Evolutionary conservation across 2,113 vertebrate species (phyloP).

Genomic region (Limanda limanda): DNA sequence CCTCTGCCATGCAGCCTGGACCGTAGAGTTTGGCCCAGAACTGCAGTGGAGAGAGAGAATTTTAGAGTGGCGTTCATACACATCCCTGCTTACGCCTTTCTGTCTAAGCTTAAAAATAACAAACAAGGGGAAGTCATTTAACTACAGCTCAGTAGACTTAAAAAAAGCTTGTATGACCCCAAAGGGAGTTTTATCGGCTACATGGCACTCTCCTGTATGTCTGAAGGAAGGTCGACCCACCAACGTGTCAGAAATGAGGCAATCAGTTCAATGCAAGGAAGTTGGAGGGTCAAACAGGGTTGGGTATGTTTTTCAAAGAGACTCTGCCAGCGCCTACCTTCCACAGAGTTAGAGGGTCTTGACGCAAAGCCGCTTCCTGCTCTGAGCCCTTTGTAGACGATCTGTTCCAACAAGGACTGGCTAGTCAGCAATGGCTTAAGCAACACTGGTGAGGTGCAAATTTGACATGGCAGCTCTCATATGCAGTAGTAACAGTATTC

Average conservation of each 20-base stretch:
- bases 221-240: constrained; percentile 56
- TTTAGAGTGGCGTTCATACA: background rate
- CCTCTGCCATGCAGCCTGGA: constrained; percentile 45
- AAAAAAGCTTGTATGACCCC: constrained; percentile 63
- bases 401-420: constrained; percentile 34
- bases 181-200: constrained; percentile 43
- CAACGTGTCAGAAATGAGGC: constrained; percentile 66
- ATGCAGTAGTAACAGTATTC: constrained; percentile 24
- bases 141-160: constrained; percentile 56
- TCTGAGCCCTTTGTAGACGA: constrained; percentile 20
- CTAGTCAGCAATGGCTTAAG: constrained; percentile 24
- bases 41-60: background rate
- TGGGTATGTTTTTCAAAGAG: constrained; percentile 62
- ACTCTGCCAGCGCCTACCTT: constrained; percentile 41
- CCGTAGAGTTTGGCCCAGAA: constrained; percentile 28
- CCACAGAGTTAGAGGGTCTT: constrained; percentile 34
- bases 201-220: constrained; percentile 32
- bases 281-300: constrained; percentile 57
- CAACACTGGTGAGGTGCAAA: background rate
- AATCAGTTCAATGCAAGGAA: constrained; percentile 62
- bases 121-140: constrained; percentile 82
- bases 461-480: constrained; percentile 38
- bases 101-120: constrained; percentile 77
- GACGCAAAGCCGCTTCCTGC: constrained; percentile 61
- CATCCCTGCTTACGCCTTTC: constrained; percentile 20